Evolutionary conservation across 1,140 invertebrate species (phyloP).

Genomic region (Zaprionus camerounensis): DNA sequence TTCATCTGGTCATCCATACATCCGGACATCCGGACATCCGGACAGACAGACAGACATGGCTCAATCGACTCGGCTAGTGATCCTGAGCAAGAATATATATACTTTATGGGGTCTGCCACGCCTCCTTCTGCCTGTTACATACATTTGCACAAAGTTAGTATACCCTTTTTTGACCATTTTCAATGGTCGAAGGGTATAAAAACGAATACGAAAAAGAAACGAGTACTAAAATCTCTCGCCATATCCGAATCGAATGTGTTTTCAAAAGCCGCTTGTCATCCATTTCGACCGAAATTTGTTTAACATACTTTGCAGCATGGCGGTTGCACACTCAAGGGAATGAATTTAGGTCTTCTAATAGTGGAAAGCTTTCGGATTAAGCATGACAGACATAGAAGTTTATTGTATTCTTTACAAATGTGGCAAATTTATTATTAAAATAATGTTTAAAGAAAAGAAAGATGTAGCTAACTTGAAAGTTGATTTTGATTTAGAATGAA

Average conservation of each 20-base stretch:
- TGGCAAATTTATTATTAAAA: background rate
- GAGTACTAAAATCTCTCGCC: background rate
- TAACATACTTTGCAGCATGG: background rate
- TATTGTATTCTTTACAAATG: background rate
- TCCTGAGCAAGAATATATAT: too few species aligned
- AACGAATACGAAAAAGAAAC: background rate
- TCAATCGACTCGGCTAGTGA: too few species aligned
- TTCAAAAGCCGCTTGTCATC: slow-evolving; percentile 36
- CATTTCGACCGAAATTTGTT: slow-evolving; percentile 22
- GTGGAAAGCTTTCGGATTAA: background rate
- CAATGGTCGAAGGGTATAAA: too few species aligned
- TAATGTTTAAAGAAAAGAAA: background rate
- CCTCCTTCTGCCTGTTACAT: too few species aligned
- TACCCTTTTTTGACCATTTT: too few species aligned
- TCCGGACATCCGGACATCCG: too few species aligned
- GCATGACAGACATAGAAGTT: background rate
- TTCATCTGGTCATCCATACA: too few species aligned
- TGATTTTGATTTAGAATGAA: too few species aligned
- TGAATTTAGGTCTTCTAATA: background rate
- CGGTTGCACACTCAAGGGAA: background rate
- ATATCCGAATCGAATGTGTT: slow-evolving; percentile 36
- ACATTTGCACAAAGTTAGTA: too few species aligned
- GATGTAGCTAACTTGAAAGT: too few species aligned
- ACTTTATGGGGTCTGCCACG: too few species aligned
- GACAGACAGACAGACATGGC: too few species aligned